These are phyloP conservation scores for Halocaridina rubra DNA, from an alignment of 2,888 invertebrate species.

Conservation along the genomic window DNA sequence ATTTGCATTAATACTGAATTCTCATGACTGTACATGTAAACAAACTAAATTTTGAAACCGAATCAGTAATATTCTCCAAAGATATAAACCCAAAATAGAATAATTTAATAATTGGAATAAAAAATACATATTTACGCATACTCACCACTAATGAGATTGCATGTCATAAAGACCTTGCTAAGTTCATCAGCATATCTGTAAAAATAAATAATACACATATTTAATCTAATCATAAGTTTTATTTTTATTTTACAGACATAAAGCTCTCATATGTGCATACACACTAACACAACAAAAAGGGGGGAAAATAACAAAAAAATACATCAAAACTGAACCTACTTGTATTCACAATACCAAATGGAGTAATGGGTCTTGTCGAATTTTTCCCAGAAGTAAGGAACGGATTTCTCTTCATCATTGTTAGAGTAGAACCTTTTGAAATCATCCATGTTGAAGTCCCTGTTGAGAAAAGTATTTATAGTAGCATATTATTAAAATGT, in stretches of 20 bases:
- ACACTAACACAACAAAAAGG: neutral
- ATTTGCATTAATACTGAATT: too few relatives aligned
- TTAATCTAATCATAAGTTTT: too few relatives aligned
- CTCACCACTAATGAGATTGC: conserved; percentile 92
- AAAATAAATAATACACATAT: neutral
- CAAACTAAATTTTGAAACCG: too few relatives aligned
- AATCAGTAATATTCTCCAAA: too few relatives aligned
- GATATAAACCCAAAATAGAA: too few relatives aligned
- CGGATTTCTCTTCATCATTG: conserved; percentile 90
- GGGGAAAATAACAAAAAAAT: neutral
- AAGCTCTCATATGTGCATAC: too few relatives aligned
- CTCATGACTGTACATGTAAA: too few relatives aligned
- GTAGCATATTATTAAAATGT: too few relatives aligned
- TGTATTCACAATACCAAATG: conserved; percentile 97
- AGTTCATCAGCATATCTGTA: conserved; percentile 84
- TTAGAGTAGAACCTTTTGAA: conserved; percentile 98
- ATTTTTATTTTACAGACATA: too few relatives aligned
- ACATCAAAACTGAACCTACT: conserved; percentile 69
- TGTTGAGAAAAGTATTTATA: conserved; percentile 68
- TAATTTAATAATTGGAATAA: too few relatives aligned
- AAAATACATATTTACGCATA: too few relatives aligned
- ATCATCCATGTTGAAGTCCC: conserved; percentile 93
- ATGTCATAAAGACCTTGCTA: conserved; percentile 95
- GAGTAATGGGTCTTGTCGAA: conserved; percentile 96
- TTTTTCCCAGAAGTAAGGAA: conserved; percentile 98